Base-by-base conservation (phyloP, 1,140 invertebrate genomes). In the Zaprionus tsacasi region DNA sequence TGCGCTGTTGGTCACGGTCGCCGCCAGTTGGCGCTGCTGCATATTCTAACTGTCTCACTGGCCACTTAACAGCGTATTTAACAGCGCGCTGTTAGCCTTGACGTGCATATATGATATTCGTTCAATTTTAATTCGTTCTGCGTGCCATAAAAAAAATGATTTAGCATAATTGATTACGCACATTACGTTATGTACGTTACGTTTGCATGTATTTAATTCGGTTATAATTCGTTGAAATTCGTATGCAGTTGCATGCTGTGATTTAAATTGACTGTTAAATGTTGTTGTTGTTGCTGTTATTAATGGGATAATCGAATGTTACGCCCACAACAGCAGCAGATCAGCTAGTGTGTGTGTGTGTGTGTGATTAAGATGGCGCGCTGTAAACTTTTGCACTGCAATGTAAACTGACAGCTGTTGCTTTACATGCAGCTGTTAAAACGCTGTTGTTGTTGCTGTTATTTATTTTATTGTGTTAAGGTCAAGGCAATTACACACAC, bases 401-500 rank as follows among this genome's bases (percentile, higher is more conserved):
- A 40, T 56, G 59, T 25, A 21, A 63, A 64, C 10, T 15, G 35
- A 17, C 15, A 11, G 56, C 40, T 45, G 59, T 33, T 61, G 61
- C 58, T 66, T 68, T 64, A 63, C 70, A 52, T 73, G 70, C 21
- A 21, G 21, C 66, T 66, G 72, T 78, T 76, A 54, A 68, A 66
- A 70, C 52, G 43, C 70, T 70, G 69, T 65, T 78, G 83, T 82
- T 78, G 70, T 85, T 79, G 79, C 75, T 73, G 83, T 89, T 79
- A 88, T 89, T 89, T 79, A 73, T 89, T 87, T 91, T 91, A 88
- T 91, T 85, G 83, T 88, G 88, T 85, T 91, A 91, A 91, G 88
- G 88, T 91, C 88, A 91, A 91, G 88, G 88, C 69, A 81, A 58
- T 81, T 79, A 87, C 70, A 76, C 56, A 48, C 15, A 13, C 58